Base-by-base conservation (phyloP, 2,113 vertebrate species). In the Amblyornis subalaris region DNA sequence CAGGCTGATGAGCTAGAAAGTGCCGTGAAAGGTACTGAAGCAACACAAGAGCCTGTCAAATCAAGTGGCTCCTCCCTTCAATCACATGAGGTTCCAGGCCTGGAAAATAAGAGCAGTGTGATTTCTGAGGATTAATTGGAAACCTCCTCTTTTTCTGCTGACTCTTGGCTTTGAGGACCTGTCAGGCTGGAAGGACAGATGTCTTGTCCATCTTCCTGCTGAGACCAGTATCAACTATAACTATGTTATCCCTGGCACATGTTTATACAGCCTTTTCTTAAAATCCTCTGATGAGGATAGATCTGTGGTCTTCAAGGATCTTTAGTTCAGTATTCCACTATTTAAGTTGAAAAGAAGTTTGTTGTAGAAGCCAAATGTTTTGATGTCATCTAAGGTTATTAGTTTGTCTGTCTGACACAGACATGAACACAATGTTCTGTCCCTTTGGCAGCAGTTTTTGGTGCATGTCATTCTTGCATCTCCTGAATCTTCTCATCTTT, bases 11-110 rank as follows among this genome's bases (percentile, higher is more conserved):
- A 91, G 85, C 72, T 86, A 77, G 62, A 51, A 93, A 91, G 45
- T 95, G 82, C 88, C 91, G 60, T 75, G 79, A 82, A 89, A 95
- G 18, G 89, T 91, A 93, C 73, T 95, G 93, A 97, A 96, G 93
- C 88, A 95, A 90, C 62, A 87, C 85, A 88, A 82, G 29, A 85
- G 38, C 64, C 83, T 94, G 90, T 95, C 94, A 96, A 87, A 93
- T 42, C 76, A 85, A 57, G 50, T 67, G 83, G 53, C 55, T 93
- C 55, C 69, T 95, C 73, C 66, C 95, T 96, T 95, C 88, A 95
- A 82, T 95, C 93, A 92, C 73, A 61, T 67, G 55, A 72, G 35
- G 66, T 80, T 91, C 62, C 47, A 73, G 48, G 28, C 36, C 85
- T 70, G 42, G 87, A 90, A 89, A 88, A 78, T 72, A 85, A 91